Base-by-base conservation (phyloP, 2,113 vertebrate genomes). In the Pimephales promelas region DNA sequence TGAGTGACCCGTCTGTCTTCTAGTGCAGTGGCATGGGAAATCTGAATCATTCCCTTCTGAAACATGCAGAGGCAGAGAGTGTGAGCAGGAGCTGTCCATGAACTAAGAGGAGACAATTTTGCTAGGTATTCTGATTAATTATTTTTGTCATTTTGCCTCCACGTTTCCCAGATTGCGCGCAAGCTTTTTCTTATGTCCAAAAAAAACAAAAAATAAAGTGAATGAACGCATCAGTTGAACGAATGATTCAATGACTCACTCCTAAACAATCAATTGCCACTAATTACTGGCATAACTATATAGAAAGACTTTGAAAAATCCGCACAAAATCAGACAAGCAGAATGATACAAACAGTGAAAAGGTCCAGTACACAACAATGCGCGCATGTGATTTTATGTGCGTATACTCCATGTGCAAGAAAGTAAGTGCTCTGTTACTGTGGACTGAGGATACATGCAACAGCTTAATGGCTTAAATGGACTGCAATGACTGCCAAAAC, bases 401-500 rank as follows among this genome's bases (percentile, higher is more conserved):
- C 10, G 2, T 68, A 5, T 40, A 40, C 36, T 49, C n/a, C n/a
- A 3, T 64, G 26, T 14, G 9, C 2, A 22, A n/a, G 20, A 54
- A 76, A 76, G 20, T 2, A 77, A 77, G 45, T 28, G 1, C 47
- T 76, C 73, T 4, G 45, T 52, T 5, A 57, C 20, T 56, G 10
- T n/a, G 20, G 20, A 54, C 8, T 40, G 40, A 40, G 9, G 68
- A 71, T 71, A 14, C 36, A 71, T 1, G 52, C 16, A 52, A 49
- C 16, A 3, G 9, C 71, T 74, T 74, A 49, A 52, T 18, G 26
- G 47, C 24, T 31, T 74, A 52, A 74, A 31, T 52, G 24, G 72
- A 54, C 45, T 9, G 14, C 70, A 31, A 52, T 47, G 72, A 49
- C 7, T 18, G 72, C 45, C 72, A 74, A 74, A 74, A 73, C 56